These are phyloP conservation scores for Oxyura jamaicensis DNA, from an alignment of 2,113 vertebrate species.

Conservation along the genomic window DNA sequence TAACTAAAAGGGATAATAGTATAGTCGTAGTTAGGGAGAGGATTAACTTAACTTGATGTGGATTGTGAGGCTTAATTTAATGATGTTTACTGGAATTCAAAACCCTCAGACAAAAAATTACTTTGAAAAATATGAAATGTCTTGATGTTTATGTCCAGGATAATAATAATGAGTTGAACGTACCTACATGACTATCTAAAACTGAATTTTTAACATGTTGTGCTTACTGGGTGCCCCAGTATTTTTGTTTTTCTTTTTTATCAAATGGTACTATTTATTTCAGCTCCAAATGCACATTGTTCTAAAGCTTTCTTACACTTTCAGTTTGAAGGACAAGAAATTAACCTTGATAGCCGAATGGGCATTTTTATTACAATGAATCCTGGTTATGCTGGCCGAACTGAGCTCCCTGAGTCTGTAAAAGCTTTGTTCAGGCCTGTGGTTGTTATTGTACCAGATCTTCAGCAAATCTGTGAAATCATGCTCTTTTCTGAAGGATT, in stretches of 20 bases:
- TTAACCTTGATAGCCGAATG: constrained; percentile 86
- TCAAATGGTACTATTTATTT: background rate
- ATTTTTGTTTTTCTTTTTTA: background rate
- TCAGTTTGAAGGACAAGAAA: constrained; percentile 96
- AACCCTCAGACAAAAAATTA: background rate
- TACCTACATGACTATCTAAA: background rate
- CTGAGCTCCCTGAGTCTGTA: constrained; percentile 95
- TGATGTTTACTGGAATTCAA: background rate
- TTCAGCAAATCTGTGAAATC: constrained; percentile 98
- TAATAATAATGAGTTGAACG: background rate
- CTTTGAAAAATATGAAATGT: background rate
- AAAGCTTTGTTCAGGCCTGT: constrained; percentile 97
- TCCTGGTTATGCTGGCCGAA: constrained; percentile 93
- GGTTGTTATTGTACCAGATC: constrained; percentile 93
- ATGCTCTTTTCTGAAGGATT: constrained; percentile 99
- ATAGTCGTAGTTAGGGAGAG: background rate
- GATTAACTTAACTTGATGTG: background rate
- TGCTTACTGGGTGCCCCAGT: background rate
- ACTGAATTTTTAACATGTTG: background rate
- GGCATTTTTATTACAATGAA: constrained; percentile 99
- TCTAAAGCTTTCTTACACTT: background rate
- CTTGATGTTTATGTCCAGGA: background rate
- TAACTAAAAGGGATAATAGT: background rate
- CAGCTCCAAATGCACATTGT: background rate
- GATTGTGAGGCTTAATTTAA: background rate